Conservation (phyloP, 1,140 invertebrate species). For the Drosophila tristis region DNA sequence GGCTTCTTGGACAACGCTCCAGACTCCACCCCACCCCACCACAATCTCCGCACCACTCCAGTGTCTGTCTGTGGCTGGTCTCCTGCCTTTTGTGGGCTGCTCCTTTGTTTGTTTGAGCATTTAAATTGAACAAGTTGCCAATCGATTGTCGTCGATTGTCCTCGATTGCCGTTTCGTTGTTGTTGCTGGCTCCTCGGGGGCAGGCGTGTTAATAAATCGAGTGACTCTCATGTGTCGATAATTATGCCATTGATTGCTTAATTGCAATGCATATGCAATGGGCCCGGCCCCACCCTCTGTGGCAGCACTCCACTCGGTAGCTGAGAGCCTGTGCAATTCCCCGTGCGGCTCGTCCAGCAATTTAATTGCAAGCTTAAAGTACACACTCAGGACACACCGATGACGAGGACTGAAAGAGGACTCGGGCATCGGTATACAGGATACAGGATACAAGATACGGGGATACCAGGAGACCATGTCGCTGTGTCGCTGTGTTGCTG, state of each 20-base stretch:
- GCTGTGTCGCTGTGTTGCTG: conserved; percentile 1
- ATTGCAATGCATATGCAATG: conserved; percentile 75
- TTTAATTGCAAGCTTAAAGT: conserved; percentile 65
- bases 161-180: background rate
- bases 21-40: background rate
- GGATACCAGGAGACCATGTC: conserved; percentile 2
- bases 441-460: conserved; percentile 15
- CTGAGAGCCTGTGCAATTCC: background rate
- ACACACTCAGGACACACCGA: conserved; percentile 44
- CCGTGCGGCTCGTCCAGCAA: conserved; percentile 39
- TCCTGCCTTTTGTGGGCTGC: conserved; percentile 30
- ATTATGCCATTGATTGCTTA: conserved; percentile 81
- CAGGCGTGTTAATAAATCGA: conserved; percentile 79
- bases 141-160: conserved; percentile 50
- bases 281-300: background rate
- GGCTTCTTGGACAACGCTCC: conserved; percentile 15
- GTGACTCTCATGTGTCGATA: conserved; percentile 78
- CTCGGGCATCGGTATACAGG: conserved; percentile 5
- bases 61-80: conserved; percentile 1
- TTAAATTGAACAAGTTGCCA: conserved; percentile 73
- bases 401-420: conserved; percentile 1
- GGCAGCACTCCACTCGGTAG: background rate
- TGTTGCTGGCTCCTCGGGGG: conserved; percentile 25
- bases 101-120: conserved; percentile 50
- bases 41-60: background rate